These are phyloP conservation scores for Tor tambroides DNA, from an alignment of 2,113 vertebrate species.

Conservation along the genomic window DNA sequence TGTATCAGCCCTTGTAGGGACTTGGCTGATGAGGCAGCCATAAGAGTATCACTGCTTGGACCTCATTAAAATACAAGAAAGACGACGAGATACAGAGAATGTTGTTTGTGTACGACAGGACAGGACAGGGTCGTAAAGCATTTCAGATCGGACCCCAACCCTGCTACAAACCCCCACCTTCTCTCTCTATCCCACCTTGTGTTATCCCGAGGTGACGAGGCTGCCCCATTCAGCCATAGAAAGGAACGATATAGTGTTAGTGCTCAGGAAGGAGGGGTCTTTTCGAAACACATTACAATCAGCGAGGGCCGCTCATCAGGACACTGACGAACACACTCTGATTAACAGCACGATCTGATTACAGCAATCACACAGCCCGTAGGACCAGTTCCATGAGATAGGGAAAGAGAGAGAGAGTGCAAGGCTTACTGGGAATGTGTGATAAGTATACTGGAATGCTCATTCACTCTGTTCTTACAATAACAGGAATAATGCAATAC, in stretches of 20 bases:
- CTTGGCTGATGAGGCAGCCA: conserved; percentile 98
- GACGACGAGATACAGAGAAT: conserved; percentile 57
- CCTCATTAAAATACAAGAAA: conserved; percentile 72
- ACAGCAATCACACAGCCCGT: conserved; percentile 78
- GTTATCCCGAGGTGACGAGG: background rate
- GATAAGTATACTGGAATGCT: conserved; percentile 39
- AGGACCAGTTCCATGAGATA: conserved; percentile 61
- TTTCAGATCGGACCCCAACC: conserved; percentile 59
- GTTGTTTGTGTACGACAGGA: conserved; percentile 58
- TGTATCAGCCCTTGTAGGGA: conserved; percentile 99
- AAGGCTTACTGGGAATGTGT: conserved; percentile 2
- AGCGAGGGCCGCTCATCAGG: conserved; percentile 73
- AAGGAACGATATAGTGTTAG: conserved; percentile 16
- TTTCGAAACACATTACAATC: conserved; percentile 75
- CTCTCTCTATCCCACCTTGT: conserved; percentile 55
- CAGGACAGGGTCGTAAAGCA: conserved; percentile 64
- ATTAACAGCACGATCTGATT: conserved; percentile 81
- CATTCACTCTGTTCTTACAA: background rate
- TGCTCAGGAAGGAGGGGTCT: conserved; percentile 40
- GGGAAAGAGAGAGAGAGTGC: background rate
- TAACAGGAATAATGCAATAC: background rate
- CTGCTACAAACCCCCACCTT: conserved; percentile 19
- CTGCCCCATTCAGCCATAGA: conserved; percentile 21
- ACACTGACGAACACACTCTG: conserved; percentile 80
- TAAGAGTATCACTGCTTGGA: conserved; percentile 87